Evolutionary conservation across 2,888 invertebrate species (phyloP).

Genomic region (Acrocyrtus sp.): DNA sequence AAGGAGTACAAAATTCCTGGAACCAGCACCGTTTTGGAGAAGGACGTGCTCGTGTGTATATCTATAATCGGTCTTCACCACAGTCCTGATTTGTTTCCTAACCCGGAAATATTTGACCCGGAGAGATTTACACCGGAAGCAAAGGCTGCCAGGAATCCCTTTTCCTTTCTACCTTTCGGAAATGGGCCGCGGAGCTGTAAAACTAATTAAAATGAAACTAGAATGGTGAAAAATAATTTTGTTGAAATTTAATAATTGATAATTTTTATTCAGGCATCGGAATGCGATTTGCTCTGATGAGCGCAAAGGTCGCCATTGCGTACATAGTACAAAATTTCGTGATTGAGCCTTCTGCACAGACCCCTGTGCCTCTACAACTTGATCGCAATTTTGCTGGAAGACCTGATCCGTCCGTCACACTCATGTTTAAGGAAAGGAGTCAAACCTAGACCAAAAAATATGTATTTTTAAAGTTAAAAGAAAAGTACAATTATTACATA

Average conservation of each 20-base stretch:
- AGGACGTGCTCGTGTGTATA: conserved; percentile 29
- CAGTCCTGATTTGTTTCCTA: conserved; percentile 68
- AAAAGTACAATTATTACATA: too few relatives aligned
- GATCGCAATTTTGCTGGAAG: neutral
- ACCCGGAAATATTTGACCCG: conserved; percentile 72
- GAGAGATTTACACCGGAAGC: conserved; percentile 65
- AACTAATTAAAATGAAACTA: neutral
- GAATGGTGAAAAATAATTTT: neutral
- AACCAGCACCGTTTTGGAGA: conserved; percentile 25
- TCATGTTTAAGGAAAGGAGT: neutral
- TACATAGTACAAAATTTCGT: neutral
- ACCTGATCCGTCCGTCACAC: neutral
- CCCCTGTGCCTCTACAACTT: neutral
- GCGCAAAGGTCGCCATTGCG: neutral
- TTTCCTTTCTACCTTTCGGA: conserved; percentile 54
- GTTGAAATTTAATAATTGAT: neutral
- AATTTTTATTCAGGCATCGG: neutral
- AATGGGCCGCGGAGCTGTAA: conserved; percentile 51
- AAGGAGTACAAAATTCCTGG: conserved; percentile 45
- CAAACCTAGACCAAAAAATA: too few relatives aligned
- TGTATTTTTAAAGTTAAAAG: too few relatives aligned
- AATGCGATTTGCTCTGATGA: neutral
- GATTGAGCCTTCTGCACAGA: neutral
- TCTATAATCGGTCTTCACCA: conserved; percentile 42
- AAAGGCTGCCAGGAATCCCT: conserved; percentile 51